Evolutionary conservation across 2,113 vertebrate genomes (phyloP).

Genomic region (Bettongia penicillata): DNA sequence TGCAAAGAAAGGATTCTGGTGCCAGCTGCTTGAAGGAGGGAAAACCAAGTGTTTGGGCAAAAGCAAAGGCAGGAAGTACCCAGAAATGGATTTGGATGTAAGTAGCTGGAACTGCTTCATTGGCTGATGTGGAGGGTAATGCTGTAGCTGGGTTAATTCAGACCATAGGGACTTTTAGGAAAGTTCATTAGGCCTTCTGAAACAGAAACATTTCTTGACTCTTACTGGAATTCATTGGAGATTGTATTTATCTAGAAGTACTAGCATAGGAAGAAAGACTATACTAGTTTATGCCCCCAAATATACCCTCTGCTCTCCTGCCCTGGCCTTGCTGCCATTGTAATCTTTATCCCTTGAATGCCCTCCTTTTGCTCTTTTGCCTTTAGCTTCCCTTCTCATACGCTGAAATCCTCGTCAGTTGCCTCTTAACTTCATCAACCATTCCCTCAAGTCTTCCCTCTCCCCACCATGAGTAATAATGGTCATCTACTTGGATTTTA

Average conservation of each 20-base stretch:
- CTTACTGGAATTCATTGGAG: not conserved
- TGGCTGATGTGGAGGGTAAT: not conserved
- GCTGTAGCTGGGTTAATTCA: not conserved
- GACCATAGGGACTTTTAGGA: not conserved
- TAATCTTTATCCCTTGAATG: not conserved
- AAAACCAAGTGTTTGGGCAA: conserved; percentile 98
- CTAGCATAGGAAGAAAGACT: not conserved
- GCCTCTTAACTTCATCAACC: not conserved
- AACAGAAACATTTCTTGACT: not conserved
- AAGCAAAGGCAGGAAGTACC: conserved; percentile 96
- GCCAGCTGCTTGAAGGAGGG: conserved; percentile 95
- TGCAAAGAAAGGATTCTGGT: conserved; percentile 99
- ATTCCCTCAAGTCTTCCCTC: not conserved
- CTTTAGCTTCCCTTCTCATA: not conserved
- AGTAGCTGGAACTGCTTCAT: conserved; percentile 63
- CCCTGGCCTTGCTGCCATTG: not conserved
- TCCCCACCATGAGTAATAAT: not conserved
- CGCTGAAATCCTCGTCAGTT: not conserved
- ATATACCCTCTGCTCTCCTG: not conserved
- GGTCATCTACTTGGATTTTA: not conserved
- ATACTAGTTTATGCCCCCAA: not conserved
- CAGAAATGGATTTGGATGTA: conserved; percentile 96
- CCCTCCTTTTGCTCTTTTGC: not conserved
- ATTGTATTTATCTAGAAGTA: not conserved
- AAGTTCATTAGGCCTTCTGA: not conserved